Evolutionary conservation across 2,888 invertebrate species (phyloP), one percentile per base, ranked within the genome.

Genomic region (Argynnis bischoffii): DNA sequence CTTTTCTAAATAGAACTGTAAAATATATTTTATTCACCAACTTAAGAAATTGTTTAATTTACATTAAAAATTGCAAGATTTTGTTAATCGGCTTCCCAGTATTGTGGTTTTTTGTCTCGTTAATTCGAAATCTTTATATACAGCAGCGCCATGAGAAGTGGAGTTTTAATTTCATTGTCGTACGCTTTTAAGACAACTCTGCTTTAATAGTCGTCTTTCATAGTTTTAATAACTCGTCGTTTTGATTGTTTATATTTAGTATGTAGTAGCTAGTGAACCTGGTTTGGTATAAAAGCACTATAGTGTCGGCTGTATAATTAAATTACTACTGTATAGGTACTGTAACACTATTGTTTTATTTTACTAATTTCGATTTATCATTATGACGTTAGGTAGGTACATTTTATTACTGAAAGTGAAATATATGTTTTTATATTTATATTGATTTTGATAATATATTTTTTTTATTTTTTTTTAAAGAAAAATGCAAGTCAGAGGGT

Each of bases 401-500:
- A 51, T 18, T 50, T 4, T 18, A 51, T 18, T 11, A 18, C n/a
- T 50, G 6, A 15, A 51, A 51, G 16, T 8, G 3, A 16, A 1
- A 26, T 31, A 21, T 55, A 14, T n/a, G n/a, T 6, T 55, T 1
- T 15, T 4, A 8, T 16, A 46, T 18, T 41, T 16, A 56, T 18
- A 13, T 46, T 47, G 16, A 47, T 21, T 0, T 3, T 18, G 14
- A 57, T 57, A 46, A 8, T 31, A 14, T 14, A 50, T 57, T 26
- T 31, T 8, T 63, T 53, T 15, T 4, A 60, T 61, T 57, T 48
- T 50, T 66, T 50, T 8, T 21, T 8, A 15, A 63, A 55, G 13
- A 41, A 41, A 41, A 8, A 64, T 66, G 69, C 57, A 64, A 48
- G 46, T 50, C 35, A 69, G 64, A 50, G 57, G 60, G 18, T 14